Evolutionary conservation across 2,888 invertebrate species (phyloP), one percentile per base, ranked within the genome.

Genomic region (Lysandra coridon): DNA sequence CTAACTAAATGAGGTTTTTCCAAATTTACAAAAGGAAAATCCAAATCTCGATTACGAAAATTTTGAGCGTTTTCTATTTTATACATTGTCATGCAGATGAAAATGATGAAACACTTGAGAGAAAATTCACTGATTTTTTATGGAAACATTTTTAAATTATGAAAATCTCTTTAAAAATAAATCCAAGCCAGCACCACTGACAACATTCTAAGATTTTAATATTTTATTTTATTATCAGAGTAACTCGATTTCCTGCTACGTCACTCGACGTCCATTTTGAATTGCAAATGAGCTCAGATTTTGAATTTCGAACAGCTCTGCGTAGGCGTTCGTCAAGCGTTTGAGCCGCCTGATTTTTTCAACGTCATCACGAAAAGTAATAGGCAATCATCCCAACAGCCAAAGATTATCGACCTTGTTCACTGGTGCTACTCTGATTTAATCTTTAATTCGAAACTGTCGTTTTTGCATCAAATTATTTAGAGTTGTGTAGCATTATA

Each of bases 261-360:
- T 93, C 92, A 92, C 86, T 85, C 84, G 84, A 84, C 85, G 83
- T 82, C 85, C 84, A 85, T 86, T 86, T 86, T 89, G 88, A 88
- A 88, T 89, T 89, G 89, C 88, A 87, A 93, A 93, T 93, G 89
- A 82, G 87, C 85, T 90, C 87, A 87, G 86, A 90, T 90, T 92
- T 92, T 87, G 88, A 91, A 89, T 88, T 88, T 86, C 84, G 86
- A 90, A 89, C 89, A 89, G 86, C 87, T 87, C 86, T 81, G 84
- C 85, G 92, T 91, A 87, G 91, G 92, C 86, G 87, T 85, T 82
- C 80, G 81, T 80, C 82, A 84, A 82, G 86, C 82, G 57, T 82
- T 85, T 84, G 85, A 81, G 82, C 84, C 83, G 82, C 81, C 82
- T 81, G 83, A 82, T 83, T 85, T 85, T 85, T 84, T 84, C 62